Evolutionary conservation across 37 sponge, comb jelly and placozoan genomes (phyloP).

Genomic region (Geodia barretti): DNA sequence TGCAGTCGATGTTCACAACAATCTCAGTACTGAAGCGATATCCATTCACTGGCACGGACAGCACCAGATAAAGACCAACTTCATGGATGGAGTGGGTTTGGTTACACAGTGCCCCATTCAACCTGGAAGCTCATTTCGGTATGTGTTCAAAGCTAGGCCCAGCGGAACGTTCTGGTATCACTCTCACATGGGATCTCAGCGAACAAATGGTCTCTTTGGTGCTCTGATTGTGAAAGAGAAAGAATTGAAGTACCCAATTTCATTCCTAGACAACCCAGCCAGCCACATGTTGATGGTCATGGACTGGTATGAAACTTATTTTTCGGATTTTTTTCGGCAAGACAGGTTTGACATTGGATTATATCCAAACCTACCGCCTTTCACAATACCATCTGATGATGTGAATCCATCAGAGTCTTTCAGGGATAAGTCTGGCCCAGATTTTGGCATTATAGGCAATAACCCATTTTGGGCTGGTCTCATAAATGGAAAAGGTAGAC

Average conservation of each 20-base stretch:
- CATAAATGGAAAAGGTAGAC: conserved; percentile 81
- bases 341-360: conserved; percentile 33
- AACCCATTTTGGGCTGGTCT: conserved; percentile 68
- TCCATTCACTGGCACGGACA: conserved; percentile 88
- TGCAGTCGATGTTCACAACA: conserved; percentile 49
- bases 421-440: conserved; percentile 10
- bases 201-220: conserved; percentile 79
- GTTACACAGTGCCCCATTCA: conserved; percentile 74
- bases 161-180: conserved; percentile 88
- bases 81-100: conserved; percentile 78
- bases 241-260: too few species aligned
- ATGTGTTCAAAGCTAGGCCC: conserved; percentile 57
- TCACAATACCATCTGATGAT: not conserved
- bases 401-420: not conserved
- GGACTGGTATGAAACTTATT: conserved; percentile 67
- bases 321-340: conserved; percentile 30
- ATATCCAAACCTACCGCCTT: conserved; percentile 9
- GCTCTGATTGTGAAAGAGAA: conserved; percentile 69
- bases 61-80: conserved; percentile 60
- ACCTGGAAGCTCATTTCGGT: conserved; percentile 46
- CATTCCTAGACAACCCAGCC: conserved; percentile 22
- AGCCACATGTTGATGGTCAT: conserved; percentile 61
- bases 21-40: conserved; percentile 56
- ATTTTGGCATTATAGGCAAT: conserved; percentile 63
- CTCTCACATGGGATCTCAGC: conserved; percentile 71